A percentile compares a stretch with the other conserved stretches of the same genome.
Evolutionary conservation across 53 echinoderm and acorn worm genomes (phyloP).

Genomic region (Patiria pectinifera): DNA sequence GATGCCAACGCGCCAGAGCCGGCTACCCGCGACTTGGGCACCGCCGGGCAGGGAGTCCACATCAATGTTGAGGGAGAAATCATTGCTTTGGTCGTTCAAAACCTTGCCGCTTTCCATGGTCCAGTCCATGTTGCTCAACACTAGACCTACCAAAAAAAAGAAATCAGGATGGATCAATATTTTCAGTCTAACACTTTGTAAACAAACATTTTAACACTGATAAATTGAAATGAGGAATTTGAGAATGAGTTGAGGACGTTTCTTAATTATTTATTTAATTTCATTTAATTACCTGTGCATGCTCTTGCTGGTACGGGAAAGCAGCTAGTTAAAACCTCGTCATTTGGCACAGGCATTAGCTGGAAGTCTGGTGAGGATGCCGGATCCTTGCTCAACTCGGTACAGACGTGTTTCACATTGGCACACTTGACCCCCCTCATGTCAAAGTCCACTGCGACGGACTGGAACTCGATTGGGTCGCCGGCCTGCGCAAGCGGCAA

Average conservation of each 20-base stretch:
- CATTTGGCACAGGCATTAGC: slow-evolving; percentile 75
- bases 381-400: slow-evolving; percentile 83
- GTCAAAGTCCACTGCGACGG: slow-evolving; percentile 75
- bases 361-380: slow-evolving; percentile 68
- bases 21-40: slow-evolving; percentile 70
- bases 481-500: slow-evolving; percentile 75
- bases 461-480: slow-evolving; percentile 66
- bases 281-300: slow-evolving; percentile 69
- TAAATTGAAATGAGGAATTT: not conserved
- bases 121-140: slow-evolving; percentile 80
- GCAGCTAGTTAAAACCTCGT: slow-evolving; percentile 84
- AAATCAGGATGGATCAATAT: not conserved
- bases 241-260: not conserved
- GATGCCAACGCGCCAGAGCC: slow-evolving; percentile 89
- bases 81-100: slow-evolving; percentile 38
- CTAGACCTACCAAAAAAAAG: slow-evolving; percentile 63
- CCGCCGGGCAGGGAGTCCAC: slow-evolving; percentile 60
- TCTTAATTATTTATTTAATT: not conserved
- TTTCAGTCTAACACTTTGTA: not conserved
- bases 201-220: not conserved
- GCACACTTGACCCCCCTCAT: slow-evolving; percentile 83
- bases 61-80: slow-evolving; percentile 31
- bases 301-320: slow-evolving; percentile 74
- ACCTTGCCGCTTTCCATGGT: slow-evolving; percentile 62
- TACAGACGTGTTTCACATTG: slow-evolving; percentile 79